Evolutionary conservation across 1,140 invertebrate genomes (phyloP).

Genomic region (Oscheius sp.): DNA sequence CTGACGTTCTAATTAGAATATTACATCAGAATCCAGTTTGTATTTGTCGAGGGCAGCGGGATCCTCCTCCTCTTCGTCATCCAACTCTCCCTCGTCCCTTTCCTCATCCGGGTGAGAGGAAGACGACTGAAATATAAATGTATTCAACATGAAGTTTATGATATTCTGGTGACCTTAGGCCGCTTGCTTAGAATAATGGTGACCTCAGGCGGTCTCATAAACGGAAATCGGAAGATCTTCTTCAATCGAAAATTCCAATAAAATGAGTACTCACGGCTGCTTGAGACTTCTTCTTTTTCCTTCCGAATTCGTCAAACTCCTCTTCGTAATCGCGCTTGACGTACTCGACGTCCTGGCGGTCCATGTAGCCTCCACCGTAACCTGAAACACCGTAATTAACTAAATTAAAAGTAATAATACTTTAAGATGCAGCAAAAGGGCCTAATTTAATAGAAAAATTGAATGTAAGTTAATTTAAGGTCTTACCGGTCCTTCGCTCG

Average conservation of each 20-base stretch:
- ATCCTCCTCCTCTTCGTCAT: conserved; percentile 57
- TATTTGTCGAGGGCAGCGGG: conserved; percentile 63
- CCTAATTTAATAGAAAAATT: too few relatives aligned
- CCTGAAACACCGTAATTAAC: conserved; percentile 48
- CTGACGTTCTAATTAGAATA: conserved; percentile 14
- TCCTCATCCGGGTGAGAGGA: not conserved
- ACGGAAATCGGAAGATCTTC: too few relatives aligned
- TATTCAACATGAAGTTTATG: conserved; percentile 14
- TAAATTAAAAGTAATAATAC: too few relatives aligned
- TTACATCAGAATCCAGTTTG: conserved; percentile 38
- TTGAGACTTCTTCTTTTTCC: conserved; percentile 74
- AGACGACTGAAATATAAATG: not conserved
- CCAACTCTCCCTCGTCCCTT: conserved; percentile 58
- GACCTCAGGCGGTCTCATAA: too few relatives aligned
- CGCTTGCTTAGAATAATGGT: too few relatives aligned
- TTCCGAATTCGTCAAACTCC: conserved; percentile 92
- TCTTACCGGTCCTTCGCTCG: conserved; percentile 69
- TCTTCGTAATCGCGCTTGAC: conserved; percentile 71
- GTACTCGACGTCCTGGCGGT: conserved; percentile 86
- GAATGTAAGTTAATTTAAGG: conserved; percentile 18
- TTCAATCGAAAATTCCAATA: too few relatives aligned
- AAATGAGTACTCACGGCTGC: conserved; percentile 36
- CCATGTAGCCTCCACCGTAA: conserved; percentile 75
- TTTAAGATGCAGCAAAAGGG: too few relatives aligned
- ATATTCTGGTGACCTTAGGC: not conserved